Base-by-base conservation (phyloP, 2,113 vertebrate species). In the Megatriorchis doriae region DNA sequence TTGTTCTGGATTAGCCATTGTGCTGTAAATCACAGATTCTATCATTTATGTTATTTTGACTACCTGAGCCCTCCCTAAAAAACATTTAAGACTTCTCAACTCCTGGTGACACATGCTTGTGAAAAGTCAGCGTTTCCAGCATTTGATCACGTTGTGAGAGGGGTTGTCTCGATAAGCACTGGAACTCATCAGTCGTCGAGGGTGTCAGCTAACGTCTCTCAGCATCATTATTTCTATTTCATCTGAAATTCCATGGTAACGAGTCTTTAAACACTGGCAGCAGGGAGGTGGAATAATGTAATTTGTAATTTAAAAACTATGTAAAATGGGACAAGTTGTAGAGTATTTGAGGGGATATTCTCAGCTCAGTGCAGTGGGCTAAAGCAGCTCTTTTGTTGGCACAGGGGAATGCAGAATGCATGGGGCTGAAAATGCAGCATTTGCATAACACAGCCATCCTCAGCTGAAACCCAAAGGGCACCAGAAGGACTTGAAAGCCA, bases 161-260 rank as follows among this genome's bases (percentile, higher is more conserved):
- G 4, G 3, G 13, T 31, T 93, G 59, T 74, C 91, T 93, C 73
- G 78, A 70, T 85, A 86, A 84, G 50, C 0, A 0, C 58, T 70
- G 65, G 45, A 94, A 48, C 38, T 42, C 81, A 25, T 93, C 81
- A 93, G 48, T 75, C 0, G 0, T 38, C 0, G 0, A 73, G 66
- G 53, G 32, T 93, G 72, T 86, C 15, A 14, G 72, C 88, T 95
- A 93, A 65, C 0, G 0, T 88, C 63, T 73, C 77, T 67, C 9
- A 1, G 25, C 53, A 74, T 94, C 74, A 11, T 72, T 93, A 73
- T 90, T 94, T 70, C 63, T 63, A 31, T 80, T 73, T 86, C 75
- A 93, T 91, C 53, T 91, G 59, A 90, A 94, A 91, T 88, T 87
- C 91, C 80, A 83, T 77, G 65, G 77, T 66, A 96, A 93, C 72